phyloP scores from a whole-genome alignment of 2,113 vertebrate genomes.

The Platichthys flesus region DNA sequence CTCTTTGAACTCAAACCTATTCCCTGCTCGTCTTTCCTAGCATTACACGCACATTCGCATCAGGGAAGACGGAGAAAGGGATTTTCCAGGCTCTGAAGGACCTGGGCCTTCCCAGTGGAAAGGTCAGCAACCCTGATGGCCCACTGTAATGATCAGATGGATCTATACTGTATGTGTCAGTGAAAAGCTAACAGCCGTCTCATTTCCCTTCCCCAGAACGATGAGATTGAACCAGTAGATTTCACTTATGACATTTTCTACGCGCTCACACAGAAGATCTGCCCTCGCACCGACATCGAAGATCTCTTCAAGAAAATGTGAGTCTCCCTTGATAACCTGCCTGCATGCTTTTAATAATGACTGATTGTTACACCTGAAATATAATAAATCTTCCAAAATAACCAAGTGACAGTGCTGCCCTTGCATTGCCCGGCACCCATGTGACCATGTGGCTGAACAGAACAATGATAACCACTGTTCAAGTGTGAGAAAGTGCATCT shows the following conservation, averaged over 20 bases:
- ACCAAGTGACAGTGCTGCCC: neutral
- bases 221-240: slow-evolving; percentile 93
- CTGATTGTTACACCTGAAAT: neutral
- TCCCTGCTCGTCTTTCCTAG: slow-evolving; percentile 68
- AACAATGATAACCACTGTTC: slow-evolving; percentile 11
- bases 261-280: slow-evolving; percentile 98
- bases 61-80: slow-evolving; percentile 98
- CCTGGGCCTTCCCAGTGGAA: slow-evolving; percentile 97
- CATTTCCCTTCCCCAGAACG: slow-evolving; percentile 86
- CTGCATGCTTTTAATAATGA: neutral
- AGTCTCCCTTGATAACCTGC: slow-evolving; percentile 66
- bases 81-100: slow-evolving; percentile 99
- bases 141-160: neutral
- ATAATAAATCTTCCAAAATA: neutral
- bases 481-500: slow-evolving; percentile 36
- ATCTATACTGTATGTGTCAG: neutral
- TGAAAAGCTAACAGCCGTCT: neutral
- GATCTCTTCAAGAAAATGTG: slow-evolving; percentile 99
- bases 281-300: slow-evolving; percentile 97
- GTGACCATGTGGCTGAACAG: slow-evolving; percentile 1
- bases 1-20: neutral
- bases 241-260: slow-evolving; percentile 99
- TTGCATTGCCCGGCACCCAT: neutral
- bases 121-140: slow-evolving; percentile 82
- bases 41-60: slow-evolving; percentile 98